Percentiles rank a stretch among this genome's conserved stretches.
Evolutionary conservation across 1,140 invertebrate genomes (phyloP).

Genomic region (Hestina assimilis): DNA sequence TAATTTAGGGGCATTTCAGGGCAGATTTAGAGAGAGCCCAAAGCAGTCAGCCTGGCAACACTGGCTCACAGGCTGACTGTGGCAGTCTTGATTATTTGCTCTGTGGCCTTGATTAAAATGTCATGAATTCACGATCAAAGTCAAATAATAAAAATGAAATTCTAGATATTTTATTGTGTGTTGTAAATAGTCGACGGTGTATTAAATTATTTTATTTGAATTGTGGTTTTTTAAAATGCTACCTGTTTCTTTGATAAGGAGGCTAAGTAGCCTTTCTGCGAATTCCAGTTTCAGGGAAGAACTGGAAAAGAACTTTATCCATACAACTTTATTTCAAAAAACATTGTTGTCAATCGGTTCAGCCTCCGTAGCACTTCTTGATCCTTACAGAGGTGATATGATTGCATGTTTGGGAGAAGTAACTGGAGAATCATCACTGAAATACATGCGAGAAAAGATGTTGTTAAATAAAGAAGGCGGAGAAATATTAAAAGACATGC

Average conservation of each 20-base stretch:
- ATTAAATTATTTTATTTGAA: too few species aligned
- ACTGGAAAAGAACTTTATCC: slow-evolving; percentile 82
- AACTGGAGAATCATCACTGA: slow-evolving; percentile 86
- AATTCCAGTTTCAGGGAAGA: slow-evolving; percentile 48
- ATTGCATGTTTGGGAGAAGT: slow-evolving; percentile 96
- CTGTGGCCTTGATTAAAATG: too few species aligned
- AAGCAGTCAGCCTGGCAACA: too few species aligned
- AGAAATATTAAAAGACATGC: slow-evolving; percentile 87
- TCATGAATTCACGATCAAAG: too few species aligned
- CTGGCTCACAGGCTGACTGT: too few species aligned
- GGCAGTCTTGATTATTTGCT: too few species aligned
- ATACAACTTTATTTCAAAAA: slow-evolving; percentile 86
- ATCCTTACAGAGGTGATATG: slow-evolving; percentile 93
- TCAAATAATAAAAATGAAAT: too few species aligned
- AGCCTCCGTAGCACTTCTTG: slow-evolving; percentile 84
- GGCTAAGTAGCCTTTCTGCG: slow-evolving; percentile 26
- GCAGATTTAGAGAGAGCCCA: too few species aligned
- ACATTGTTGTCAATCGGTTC: slow-evolving; percentile 88
- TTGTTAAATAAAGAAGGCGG: slow-evolving; percentile 82
- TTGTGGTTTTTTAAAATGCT: too few species aligned
- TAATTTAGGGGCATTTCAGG: too few species aligned
- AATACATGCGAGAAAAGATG: slow-evolving; percentile 84
- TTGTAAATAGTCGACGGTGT: too few species aligned
- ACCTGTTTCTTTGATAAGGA: slow-evolving; percentile 24
- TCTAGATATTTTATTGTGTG: too few species aligned